Base-by-base conservation (phyloP, 2,888 invertebrate species). In the Plagiodera versicolora region DNA sequence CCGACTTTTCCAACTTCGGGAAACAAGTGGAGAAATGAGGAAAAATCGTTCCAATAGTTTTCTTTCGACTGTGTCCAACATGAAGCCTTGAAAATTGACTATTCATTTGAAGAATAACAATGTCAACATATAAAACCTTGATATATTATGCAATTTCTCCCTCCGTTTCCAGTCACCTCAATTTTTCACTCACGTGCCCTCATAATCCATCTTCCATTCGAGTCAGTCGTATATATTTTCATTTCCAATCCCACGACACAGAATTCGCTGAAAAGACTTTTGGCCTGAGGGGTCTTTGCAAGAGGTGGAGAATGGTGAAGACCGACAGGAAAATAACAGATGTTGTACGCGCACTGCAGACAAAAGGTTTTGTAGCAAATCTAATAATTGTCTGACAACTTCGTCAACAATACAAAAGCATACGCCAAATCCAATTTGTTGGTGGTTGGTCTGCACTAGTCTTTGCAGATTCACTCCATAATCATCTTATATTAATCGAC, bases 341-440 rank as follows among this genome's bases (percentile, higher is more conserved):
- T 62, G 24, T 35, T 48, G 49, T 44, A 58, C 48, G 53, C 32
- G 50, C 50, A 39, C 51, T 30, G 50, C 28, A 56, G 59, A 61
- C 51, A 59, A 67, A 69, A 67, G 65, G 64, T 64, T 65, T 62
- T n/a, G 58, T 60, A 61, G 61, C 62, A 60, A 69, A 69, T 66
- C 60, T 64, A 69, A 69, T 69, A 63, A 67, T 64, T 66, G 44
- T 16, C 47, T 51, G 66, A 65, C 64, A 61, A n/a, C 61, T 55
- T 60, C 61, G 54, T 63, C 60, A 58, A 52, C 60, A 61, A 60
- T 62, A 64, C 65, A 67, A 64, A 66, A 66, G 64, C 64, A 68
- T 56, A 58, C 63, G 60, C 60, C 62, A 63, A 66, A 68, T 68
- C 66, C 61, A 57, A 63, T 68, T 66, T 17, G 39, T 9, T 9